Conservation (phyloP, 1,140 invertebrate genomes). For the Physella acuta region DNA sequence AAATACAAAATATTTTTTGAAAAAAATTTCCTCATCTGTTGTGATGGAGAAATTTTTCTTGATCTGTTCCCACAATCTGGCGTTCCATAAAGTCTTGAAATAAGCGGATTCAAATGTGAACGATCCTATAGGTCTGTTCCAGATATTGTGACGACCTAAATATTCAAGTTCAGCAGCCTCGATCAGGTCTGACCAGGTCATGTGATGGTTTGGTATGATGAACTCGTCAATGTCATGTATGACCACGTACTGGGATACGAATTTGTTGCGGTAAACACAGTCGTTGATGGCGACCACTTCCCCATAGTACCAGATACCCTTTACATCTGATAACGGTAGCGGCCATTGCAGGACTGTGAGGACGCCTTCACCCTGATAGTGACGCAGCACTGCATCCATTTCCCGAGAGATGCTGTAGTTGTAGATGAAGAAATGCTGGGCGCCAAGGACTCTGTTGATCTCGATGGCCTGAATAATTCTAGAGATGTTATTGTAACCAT, state of each 20-base stretch:
- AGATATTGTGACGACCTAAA: too few species aligned
- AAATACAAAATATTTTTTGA: neutral
- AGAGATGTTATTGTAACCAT: neutral
- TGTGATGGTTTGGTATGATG: neutral
- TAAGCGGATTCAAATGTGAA: neutral
- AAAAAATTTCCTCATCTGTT: neutral
- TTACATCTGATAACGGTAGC: neutral
- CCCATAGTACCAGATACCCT: neutral
- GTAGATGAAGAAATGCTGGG: constrained; percentile 16
- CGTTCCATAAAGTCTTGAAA: neutral
- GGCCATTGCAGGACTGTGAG: constrained; percentile 3
- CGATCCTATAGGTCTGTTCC: neutral
- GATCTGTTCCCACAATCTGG: neutral
- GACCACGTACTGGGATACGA: constrained; percentile 1
- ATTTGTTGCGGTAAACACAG: constrained; percentile 4
- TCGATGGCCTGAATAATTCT: constrained; percentile 9
- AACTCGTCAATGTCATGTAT: constrained; percentile 4
- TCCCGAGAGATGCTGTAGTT: constrained; percentile 2
- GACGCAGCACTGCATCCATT: neutral
- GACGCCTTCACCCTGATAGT: constrained; percentile 2
- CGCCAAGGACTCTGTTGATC: constrained; percentile 7
- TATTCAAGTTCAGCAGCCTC: neutral
- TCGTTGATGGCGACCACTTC: constrained; percentile 9
- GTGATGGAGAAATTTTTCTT: constrained; percentile 10
- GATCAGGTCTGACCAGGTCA: neutral